Percentiles rank a stretch among this genome's conserved stretches.
phyloP scores from a whole-genome alignment of 2,888 invertebrate species.

The Pristionchus fissidentatus region DNA sequence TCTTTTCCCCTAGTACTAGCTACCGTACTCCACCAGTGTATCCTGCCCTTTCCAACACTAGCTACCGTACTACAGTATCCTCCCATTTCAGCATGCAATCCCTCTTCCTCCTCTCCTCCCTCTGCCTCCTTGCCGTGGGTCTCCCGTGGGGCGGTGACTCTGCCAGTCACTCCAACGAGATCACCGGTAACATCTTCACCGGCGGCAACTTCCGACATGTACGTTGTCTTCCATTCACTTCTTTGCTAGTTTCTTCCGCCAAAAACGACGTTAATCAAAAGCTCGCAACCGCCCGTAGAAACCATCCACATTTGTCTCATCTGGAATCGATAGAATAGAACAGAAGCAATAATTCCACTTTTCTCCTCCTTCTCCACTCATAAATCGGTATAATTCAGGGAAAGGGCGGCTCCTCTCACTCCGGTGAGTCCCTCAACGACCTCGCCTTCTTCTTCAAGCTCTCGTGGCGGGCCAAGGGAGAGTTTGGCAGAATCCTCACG shows the following conservation, averaged over 20 bases:
- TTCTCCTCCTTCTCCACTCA: neutral
- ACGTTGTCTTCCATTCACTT: too few relatives aligned
- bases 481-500: neutral
- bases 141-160: neutral
- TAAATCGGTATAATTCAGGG: neutral
- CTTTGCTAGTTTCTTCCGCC: too few relatives aligned
- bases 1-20: too few relatives aligned
- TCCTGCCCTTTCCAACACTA: neutral
- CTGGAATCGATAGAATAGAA: too few relatives aligned
- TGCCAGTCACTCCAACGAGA: too few relatives aligned
- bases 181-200: too few relatives aligned
- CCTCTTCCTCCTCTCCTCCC: neutral
- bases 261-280: too few relatives aligned
- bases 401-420: neutral
- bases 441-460: constrained; percentile 23
- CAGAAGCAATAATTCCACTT: too few relatives aligned
- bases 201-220: too few relatives aligned
- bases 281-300: too few relatives aligned
- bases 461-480: neutral
- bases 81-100: neutral
- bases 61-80: too few relatives aligned
- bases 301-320: too few relatives aligned
- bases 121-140: neutral
- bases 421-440: neutral
- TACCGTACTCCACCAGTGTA: neutral